These are phyloP conservation scores for Ichneumon xanthorius DNA, from an alignment of 2,888 invertebrate genomes.

Conservation along the genomic window DNA sequence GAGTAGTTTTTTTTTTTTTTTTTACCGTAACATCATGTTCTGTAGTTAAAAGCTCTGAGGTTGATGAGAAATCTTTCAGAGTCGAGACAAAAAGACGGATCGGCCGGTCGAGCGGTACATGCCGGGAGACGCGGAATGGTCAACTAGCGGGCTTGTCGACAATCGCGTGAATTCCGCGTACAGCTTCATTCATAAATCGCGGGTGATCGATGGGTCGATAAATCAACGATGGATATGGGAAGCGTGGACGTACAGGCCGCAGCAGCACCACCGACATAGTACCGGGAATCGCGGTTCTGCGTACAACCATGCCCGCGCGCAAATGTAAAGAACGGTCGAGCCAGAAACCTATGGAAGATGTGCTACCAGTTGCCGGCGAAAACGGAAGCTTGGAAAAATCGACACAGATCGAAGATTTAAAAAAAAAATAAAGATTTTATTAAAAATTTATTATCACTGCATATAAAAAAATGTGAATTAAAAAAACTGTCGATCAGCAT, in stretches of 20 bases:
- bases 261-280: constrained; percentile 14
- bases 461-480: no score
- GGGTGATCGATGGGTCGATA: constrained; percentile 65
- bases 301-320: constrained; percentile 2
- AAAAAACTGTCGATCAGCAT: no score
- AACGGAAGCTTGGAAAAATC: neutral
- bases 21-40: neutral
- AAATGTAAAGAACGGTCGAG: constrained; percentile 24
- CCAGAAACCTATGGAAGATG: constrained; percentile 4
- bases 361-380: constrained; percentile 4
- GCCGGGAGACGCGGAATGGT: constrained; percentile 8
- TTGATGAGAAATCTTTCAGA: neutral
- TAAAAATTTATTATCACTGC: no score
- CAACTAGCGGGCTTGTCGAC: constrained; percentile 37
- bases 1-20: neutral
- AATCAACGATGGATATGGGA: constrained; percentile 53
- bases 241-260: constrained; percentile 42
- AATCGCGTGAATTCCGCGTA: constrained; percentile 47
- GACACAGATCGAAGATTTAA: no score
- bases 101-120: neutral
- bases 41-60: neutral
- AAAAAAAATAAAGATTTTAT: no score
- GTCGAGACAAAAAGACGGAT: neutral
- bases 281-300: constrained; percentile 45
- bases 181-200: constrained; percentile 66